These are phyloP conservation scores for Fratercula arctica DNA, from an alignment of 2,797 vertebrate species.

Conservation along the genomic window DNA sequence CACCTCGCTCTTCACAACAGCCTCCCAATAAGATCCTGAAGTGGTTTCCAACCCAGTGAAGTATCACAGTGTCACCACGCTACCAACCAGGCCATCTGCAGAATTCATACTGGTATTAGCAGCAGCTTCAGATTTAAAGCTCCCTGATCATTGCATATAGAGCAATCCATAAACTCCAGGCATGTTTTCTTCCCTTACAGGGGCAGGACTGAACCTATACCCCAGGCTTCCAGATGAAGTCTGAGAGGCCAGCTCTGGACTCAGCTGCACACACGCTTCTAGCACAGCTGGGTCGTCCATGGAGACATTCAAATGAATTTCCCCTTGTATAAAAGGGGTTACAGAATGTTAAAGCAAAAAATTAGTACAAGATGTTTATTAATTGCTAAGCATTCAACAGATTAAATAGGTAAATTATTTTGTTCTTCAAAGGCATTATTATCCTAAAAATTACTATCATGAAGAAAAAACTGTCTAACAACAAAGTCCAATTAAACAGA, in stretches of 20 bases:
- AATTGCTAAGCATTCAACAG: neutral
- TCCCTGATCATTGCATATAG: rapidly evolving
- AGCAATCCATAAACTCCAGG: neutral
- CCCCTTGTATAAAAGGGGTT: neutral
- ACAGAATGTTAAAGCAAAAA: neutral
- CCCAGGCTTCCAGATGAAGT: neutral
- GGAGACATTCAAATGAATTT: neutral
- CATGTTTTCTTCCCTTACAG: neutral
- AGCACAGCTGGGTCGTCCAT: neutral
- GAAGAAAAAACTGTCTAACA: neutral
- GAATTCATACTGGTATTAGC: neutral
- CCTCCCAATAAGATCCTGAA: neutral
- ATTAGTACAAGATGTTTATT: neutral
- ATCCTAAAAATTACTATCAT: neutral
- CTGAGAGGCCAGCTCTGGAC: neutral
- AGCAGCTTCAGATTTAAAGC: neutral
- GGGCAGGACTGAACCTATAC: neutral
- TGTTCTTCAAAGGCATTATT: neutral
- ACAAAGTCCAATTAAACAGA: neutral
- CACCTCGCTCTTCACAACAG: neutral
- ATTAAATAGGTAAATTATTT: neutral
- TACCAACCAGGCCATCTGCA: neutral
- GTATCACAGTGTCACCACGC: neutral
- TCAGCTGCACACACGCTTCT: neutral
- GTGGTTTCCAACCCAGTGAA: neutral